Evolutionary conservation across 2,113 vertebrate species (phyloP).

Genomic region (Stictonetta naevosa): DNA sequence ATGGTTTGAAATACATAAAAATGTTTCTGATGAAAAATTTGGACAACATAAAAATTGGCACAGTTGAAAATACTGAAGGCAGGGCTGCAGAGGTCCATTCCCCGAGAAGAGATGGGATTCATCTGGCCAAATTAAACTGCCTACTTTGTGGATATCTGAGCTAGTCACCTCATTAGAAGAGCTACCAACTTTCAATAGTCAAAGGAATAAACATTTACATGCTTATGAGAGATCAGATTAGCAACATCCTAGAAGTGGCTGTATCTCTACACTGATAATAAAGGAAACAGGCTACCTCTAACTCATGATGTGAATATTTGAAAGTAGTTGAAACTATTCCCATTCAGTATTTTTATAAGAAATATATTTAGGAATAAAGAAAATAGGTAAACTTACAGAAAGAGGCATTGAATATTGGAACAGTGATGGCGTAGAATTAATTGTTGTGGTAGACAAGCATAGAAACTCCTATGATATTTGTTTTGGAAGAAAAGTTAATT

Average conservation of each 20-base stretch:
- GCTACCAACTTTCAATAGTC: not conserved
- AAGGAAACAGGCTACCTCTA: not conserved
- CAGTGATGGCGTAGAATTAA: not conserved
- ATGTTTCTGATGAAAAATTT: not conserved
- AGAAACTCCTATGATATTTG: not conserved
- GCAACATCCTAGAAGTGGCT: not conserved
- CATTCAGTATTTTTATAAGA: not conserved
- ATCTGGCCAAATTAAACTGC: not conserved
- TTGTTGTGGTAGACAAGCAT: not conserved
- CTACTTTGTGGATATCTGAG: not conserved
- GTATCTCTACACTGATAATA: not conserved
- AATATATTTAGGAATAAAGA: not conserved
- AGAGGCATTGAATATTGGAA: not conserved
- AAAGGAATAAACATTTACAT: not conserved
- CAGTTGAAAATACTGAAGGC: not conserved
- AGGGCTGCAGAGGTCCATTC: not conserved
- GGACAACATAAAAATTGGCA: not conserved
- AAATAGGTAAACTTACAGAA: not conserved
- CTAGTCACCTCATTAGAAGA: not conserved
- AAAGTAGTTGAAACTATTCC: not conserved
- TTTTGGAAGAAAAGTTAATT: not conserved
- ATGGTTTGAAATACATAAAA: not conserved
- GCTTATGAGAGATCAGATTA: not conserved
- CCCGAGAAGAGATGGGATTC: not conserved
- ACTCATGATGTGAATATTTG: not conserved